Evolutionary conservation across 2,113 vertebrate genomes (phyloP).

Genomic region (Pteronura brasiliensis): DNA sequence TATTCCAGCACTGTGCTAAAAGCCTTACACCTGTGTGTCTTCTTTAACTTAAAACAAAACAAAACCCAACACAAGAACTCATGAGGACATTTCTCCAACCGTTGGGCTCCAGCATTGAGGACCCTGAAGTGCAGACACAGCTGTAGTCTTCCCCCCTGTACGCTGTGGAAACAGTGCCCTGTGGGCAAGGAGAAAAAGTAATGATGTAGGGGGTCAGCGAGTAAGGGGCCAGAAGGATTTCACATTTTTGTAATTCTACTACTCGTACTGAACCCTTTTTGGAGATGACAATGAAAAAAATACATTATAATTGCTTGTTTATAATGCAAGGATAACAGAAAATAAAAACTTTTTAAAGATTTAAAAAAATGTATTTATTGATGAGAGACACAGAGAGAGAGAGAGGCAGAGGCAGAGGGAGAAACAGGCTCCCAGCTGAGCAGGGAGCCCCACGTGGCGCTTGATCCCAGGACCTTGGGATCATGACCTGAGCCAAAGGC

Average conservation of each 20-base stretch:
- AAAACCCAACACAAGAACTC: not conserved
- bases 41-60: not conserved
- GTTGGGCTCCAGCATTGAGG: not conserved
- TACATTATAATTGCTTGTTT: not conserved
- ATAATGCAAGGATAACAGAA: not conserved
- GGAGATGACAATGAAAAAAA: not conserved
- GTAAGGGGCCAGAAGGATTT: not conserved
- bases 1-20: not conserved
- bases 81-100: not conserved
- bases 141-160: not conserved
- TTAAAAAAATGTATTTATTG: too few species aligned
- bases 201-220: not conserved
- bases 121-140: not conserved
- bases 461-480: too few species aligned
- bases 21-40: not conserved
- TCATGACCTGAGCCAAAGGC: too few species aligned
- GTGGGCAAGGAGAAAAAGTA: not conserved
- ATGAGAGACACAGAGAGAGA: too few species aligned
- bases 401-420: too few species aligned
- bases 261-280: not conserved
- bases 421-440: too few species aligned
- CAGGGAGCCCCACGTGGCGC: too few species aligned
- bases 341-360: not conserved
- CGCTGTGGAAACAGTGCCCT: not conserved
- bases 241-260: not conserved